A percentile compares a stretch with the other conserved stretches of the same genome.
These are phyloP conservation scores for Lamellibrachia satsuma DNA, from an alignment of 2,888 invertebrate species.

Conservation along the genomic window DNA sequence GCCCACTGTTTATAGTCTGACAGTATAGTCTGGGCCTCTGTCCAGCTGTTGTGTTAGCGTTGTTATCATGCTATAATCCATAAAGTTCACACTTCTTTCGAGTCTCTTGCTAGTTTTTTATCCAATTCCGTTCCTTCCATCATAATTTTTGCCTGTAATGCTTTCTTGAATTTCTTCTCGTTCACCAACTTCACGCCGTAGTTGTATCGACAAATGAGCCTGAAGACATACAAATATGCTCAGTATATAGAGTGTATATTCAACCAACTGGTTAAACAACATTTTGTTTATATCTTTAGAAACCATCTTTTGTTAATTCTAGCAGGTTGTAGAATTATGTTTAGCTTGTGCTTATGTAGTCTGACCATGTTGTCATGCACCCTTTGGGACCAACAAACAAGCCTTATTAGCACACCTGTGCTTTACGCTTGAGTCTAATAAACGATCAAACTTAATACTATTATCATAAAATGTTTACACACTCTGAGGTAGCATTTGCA, in stretches of 20 bases:
- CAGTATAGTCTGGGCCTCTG: background rate
- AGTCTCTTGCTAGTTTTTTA: conserved; percentile 18
- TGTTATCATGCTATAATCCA: background rate
- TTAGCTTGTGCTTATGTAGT: background rate
- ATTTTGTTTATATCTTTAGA: background rate
- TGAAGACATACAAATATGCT: background rate
- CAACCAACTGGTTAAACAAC: background rate
- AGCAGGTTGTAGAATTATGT: background rate
- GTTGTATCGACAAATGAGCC: conserved; percentile 25
- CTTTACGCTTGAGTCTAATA: background rate
- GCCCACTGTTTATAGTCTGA: background rate
- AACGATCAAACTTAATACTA: background rate
- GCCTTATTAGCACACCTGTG: background rate
- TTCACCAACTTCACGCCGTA: conserved; percentile 22
- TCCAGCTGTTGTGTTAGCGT: background rate
- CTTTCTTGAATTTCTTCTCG: conserved; percentile 22
- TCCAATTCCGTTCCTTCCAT: conserved; percentile 23
- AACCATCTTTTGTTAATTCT: background rate
- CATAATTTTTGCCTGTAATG: conserved; percentile 8
- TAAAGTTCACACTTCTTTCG: conserved; percentile 13
- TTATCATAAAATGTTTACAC: background rate
- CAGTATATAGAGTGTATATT: background rate
- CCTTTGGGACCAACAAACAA: background rate
- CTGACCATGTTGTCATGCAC: background rate
- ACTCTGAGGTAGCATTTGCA: background rate